Evolutionary conservation across 2,888 invertebrate species (phyloP).

Genomic region (Tetropium fuscum): DNA sequence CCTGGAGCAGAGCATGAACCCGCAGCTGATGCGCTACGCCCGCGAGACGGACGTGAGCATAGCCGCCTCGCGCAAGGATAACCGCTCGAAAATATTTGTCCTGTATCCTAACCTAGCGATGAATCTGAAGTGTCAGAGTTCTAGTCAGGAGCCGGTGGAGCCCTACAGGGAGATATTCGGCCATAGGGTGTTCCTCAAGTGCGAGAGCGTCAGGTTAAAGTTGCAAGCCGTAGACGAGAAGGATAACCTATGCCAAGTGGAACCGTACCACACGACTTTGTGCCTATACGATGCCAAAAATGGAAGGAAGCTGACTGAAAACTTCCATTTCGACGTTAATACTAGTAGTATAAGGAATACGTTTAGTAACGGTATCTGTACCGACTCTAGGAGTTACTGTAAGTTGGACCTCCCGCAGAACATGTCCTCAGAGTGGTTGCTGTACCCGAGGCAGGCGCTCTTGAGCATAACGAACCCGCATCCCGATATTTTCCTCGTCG

Average conservation of each 20-base stretch:
- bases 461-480: constrained; percentile 90
- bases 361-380: constrained; percentile 61
- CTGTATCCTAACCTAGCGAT: constrained; percentile 74
- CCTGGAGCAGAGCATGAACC: constrained; percentile 92
- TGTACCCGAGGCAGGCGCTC: constrained; percentile 78
- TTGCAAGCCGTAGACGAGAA: constrained; percentile 85
- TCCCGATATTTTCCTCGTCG: constrained; percentile 92
- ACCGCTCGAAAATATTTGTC: constrained; percentile 82
- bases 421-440: constrained; percentile 81
- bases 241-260: constrained; percentile 82
- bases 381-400: constrained; percentile 60
- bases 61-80: constrained; percentile 83
- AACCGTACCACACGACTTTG: constrained; percentile 93
- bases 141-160: constrained; percentile 68
- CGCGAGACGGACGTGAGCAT: constrained; percentile 92
- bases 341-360: constrained; percentile 76
- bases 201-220: constrained; percentile 83
- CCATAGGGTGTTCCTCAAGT: constrained; percentile 84
- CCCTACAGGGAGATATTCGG: constrained; percentile 91
- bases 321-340: constrained; percentile 92
- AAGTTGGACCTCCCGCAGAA: constrained; percentile 75
- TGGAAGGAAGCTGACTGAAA: constrained; percentile 91
- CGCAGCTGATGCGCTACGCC: constrained; percentile 89
- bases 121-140: constrained; percentile 60
- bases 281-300: constrained; percentile 91